These are phyloP conservation scores for Hydropotes inermis DNA, from an alignment of 2,113 vertebrate genomes.

Conservation along the genomic window DNA sequence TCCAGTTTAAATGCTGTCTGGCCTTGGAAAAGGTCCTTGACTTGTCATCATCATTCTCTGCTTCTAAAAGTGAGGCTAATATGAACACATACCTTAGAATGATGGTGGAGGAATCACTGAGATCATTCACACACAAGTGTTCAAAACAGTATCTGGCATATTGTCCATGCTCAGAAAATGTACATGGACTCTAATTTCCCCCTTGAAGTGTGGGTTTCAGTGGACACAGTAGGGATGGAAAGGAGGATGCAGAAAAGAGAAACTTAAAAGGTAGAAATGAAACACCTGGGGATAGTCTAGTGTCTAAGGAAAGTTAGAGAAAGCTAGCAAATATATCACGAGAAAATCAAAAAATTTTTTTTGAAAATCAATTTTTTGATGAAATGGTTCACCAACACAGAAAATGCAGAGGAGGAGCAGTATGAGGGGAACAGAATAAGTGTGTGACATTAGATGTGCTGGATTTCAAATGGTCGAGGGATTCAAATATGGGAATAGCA, in stretches of 20 bases:
- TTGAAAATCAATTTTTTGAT: neutral
- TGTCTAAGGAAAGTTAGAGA: neutral
- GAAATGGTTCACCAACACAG: neutral
- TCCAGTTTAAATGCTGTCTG: neutral
- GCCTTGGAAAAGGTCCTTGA: neutral
- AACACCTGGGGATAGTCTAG: neutral
- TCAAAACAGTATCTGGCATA: neutral
- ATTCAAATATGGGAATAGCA: fast-evolving
- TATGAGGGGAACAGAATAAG: neutral
- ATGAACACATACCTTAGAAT: neutral
- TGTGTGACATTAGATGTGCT: fast-evolving
- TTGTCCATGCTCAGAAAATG: neutral
- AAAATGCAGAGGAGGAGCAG: neutral
- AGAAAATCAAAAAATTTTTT: neutral
- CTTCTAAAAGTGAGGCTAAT: neutral
- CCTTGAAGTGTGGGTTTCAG: neutral
- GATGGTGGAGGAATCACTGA: neutral
- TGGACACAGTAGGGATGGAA: neutral
- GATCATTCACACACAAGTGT: neutral
- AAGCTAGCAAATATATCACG: neutral
- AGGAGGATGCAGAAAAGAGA: neutral
- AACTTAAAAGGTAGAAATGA: neutral
- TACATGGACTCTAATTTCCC: neutral
- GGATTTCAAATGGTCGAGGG: neutral
- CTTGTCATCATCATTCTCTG: neutral